These are phyloP conservation scores for Labrus mixtus DNA, from an alignment of 2,113 vertebrate genomes.

Conservation along the genomic window DNA sequence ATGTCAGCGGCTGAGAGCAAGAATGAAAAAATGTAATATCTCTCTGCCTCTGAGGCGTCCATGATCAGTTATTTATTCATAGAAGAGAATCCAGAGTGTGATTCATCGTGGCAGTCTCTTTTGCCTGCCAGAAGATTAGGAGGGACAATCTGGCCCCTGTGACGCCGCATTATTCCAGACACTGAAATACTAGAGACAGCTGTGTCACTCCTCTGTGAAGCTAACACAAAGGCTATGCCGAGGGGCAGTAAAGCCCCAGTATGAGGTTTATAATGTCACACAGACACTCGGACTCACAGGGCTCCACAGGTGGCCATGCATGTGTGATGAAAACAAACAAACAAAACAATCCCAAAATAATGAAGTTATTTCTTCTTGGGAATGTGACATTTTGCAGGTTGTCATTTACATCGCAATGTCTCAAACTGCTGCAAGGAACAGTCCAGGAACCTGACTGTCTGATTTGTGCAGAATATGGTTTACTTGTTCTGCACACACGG, in stretches of 20 bases:
- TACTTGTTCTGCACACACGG: background rate
- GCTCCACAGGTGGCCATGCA: constrained; percentile 57
- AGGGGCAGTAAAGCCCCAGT: constrained; percentile 37
- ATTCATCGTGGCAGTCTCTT: constrained; percentile 59
- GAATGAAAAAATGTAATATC: constrained; percentile 16
- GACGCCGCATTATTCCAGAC: constrained; percentile 66
- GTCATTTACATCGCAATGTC: background rate
- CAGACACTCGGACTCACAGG: background rate
- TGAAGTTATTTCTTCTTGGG: background rate
- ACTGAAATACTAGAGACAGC: constrained; percentile 74
- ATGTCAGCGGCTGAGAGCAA: constrained; percentile 32
- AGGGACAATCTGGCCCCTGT: constrained; percentile 67
- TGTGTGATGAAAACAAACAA: constrained; percentile 18
- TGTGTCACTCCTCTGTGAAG: constrained; percentile 63
- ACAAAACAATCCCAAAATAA: background rate
- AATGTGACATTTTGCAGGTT: constrained; percentile 6
- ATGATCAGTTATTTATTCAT: constrained; percentile 63
- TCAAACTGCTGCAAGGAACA: constrained; percentile 6
- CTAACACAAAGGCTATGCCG: constrained; percentile 63
- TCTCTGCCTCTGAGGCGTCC: constrained; percentile 4
- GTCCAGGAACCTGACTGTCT: background rate
- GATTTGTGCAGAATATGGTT: background rate
- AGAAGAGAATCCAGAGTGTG: constrained; percentile 33
- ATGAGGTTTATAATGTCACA: constrained; percentile 55
- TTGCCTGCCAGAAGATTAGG: constrained; percentile 61